A percentile compares a stretch with the other conserved stretches of the same genome.
Conservation (phyloP, 2,888 invertebrate species). For the Clistopyga incitator region DNA sequence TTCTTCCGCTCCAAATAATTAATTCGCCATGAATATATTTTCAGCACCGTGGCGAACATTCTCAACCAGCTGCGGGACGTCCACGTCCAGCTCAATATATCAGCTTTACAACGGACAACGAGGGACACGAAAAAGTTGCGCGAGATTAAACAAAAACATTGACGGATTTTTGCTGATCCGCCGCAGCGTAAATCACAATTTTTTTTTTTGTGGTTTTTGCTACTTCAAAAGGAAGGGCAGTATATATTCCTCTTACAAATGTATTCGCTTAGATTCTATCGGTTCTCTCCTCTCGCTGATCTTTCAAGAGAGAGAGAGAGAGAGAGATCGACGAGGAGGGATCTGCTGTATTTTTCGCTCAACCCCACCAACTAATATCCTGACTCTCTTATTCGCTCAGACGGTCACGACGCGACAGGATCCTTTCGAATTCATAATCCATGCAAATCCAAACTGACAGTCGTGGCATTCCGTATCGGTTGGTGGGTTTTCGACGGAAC, state of each 20-base stretch:
- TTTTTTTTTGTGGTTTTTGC: constrained; percentile 16
- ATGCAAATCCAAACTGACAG: constrained; percentile 70
- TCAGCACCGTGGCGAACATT: constrained; percentile 24
- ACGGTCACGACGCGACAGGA: constrained; percentile 38
- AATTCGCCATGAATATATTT: constrained; percentile 59
- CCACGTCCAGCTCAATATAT: constrained; percentile 8
- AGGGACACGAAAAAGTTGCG: background rate
- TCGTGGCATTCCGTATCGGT: constrained; percentile 55
- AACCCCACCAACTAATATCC: background rate
- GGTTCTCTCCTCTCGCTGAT: constrained; percentile 20
- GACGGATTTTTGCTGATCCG: constrained; percentile 50
- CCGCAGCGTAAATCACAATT: constrained; percentile 37
- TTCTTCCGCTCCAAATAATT: constrained; percentile 53
- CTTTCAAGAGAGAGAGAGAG: too few relatives aligned
- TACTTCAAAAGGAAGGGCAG: background rate
- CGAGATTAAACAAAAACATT: constrained; percentile 36
- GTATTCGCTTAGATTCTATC: constrained; percentile 57
- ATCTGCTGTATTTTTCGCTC: background rate
- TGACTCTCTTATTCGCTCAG: constrained; percentile 20
- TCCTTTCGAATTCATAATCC: constrained; percentile 69
- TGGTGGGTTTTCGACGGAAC: background rate
- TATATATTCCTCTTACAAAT: constrained; percentile 13
- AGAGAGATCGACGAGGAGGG: too few relatives aligned
- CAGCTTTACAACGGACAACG: background rate
- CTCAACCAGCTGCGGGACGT: background rate